Base-by-base conservation (phyloP, 2,888 invertebrate species). In the Agriopis marginaria region DNA sequence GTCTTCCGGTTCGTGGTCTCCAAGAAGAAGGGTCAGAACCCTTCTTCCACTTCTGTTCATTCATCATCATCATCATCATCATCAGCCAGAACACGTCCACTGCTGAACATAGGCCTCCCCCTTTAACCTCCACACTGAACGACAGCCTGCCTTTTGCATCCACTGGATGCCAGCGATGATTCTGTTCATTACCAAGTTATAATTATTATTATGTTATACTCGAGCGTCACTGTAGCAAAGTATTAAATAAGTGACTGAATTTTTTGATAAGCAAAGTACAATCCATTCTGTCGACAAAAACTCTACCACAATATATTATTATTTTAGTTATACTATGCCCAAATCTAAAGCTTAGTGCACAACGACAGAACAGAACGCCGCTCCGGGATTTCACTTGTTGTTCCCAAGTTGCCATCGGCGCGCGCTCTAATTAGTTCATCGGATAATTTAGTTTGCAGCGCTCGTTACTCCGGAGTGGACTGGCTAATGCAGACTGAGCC, bases 391-490 rank as follows among this genome's bases (percentile, higher is more conserved):
- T 80, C 78, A 79, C 81, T 85, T 86, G 83, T 86, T 87, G 85
- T 86, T 82, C 71, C 78, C 81, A 81, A 86, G 82, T 83, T 82
- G 75, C 84, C 81, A 85, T 84, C 83, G 79, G 75, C 75, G 82
- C 85, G 72, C 74, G 84, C 83, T 86, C 85, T 86, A 89, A 90
- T 90, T 90, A 89, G 88, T 89, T 88, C 86, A 89, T 88, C 86
- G 81, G 86, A 90, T 91, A 91, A 91, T 89, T 88, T 84, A 87
- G 88, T 91, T 90, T 88, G 86, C 84, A 81, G 80, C 80, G 86
- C 89, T 89, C 88, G 90, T 90, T 89, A 89, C 80, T 80, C 82
- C 81, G 84, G 84, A 88, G 86, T 88, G 88, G 86, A 89, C 86
- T 76, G 82, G 82, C 86, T 88, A 88, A 87, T 89, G 85, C 87